Evolutionary conservation across 1,140 invertebrate genomes (phyloP), one percentile per base, ranked within the genome.

Genomic region (Drosophila grimshawi): DNA sequence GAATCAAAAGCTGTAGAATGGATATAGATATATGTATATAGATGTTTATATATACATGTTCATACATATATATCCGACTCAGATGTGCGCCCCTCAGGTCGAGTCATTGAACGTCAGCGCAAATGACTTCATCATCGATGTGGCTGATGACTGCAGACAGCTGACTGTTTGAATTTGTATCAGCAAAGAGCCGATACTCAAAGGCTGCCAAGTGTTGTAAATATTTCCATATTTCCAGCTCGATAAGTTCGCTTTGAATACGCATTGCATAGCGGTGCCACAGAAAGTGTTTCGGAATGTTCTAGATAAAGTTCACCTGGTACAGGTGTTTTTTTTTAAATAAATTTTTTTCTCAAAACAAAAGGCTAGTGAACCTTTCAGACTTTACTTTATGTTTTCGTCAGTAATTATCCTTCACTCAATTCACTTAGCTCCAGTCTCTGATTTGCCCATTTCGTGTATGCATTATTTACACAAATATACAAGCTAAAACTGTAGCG

Each of bases 51-150:
- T n/a, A n/a, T n/a, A n/a, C n/a, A n/a, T n/a, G n/a, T n/a, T n/a
- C 10, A 72, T 43, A 27, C 19, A 59, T 53, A 45, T 43, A 45
- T 70, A 48, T 78, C 29, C 66, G 62, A 48, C 41, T 41, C 45
- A 66, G 35, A 71, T 79, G 72, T 62, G 78, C 48, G n/a, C 30
- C 57, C 51, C 62, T 66, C 56, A 51, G 52, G 43, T 78, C 80
- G 70, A 82, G 80, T 82, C 80, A 79, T 82, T 82, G 80, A 82
- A 82, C 80, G 80, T 78, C 80, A 53, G 62, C 67, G 71, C 71
- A 82, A 82, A 82, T 82, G 80, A 82, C 80, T 82, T 82, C 80
- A 82, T 82, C 80, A 79, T 82, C 59, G 67, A 76, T 63, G 59
- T 67, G 75, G 53, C 63, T 41, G 68, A 55, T 10, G 33, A 27